Conservation (phyloP, 37 sponge, comb jelly and placozoan species). For the Dysidea cf. avara region DNA sequence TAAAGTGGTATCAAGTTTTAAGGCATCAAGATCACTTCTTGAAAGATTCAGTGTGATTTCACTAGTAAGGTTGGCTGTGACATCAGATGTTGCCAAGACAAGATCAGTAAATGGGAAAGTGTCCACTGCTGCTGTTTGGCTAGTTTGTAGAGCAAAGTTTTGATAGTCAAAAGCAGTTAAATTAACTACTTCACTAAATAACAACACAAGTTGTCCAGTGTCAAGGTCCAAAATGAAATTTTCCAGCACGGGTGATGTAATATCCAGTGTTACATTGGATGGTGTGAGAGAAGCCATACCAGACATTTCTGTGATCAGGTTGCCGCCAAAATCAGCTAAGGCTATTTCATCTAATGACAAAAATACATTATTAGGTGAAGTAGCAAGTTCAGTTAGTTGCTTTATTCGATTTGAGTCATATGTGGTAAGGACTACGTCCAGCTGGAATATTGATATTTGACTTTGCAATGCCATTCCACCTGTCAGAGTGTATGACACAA, state of each 20-base stretch:
- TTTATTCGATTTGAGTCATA: conserved; percentile 76
- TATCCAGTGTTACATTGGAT: conserved; percentile 49
- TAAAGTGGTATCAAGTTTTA: conserved; percentile 53
- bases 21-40: conserved; percentile 37
- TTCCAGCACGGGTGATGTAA: conserved; percentile 52
- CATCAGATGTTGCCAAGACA: neutral
- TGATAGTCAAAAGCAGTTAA: conserved; percentile 38
- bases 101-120: conserved; percentile 32
- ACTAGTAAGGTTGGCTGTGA: conserved; percentile 51
- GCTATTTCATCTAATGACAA: conserved; percentile 46
- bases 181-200: conserved; percentile 73
- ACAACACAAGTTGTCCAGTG: conserved; percentile 44
- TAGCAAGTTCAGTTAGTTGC: conserved; percentile 65
- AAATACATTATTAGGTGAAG: conserved; percentile 36
- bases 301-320: conserved; percentile 59
- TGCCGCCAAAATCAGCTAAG: conserved; percentile 78
- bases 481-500: conserved; percentile 65
- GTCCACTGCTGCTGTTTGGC: conserved; percentile 3
- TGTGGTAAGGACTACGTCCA: conserved; percentile 64
- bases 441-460: conserved; percentile 44
- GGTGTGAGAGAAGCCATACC: conserved; percentile 64
- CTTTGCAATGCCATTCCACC: conserved; percentile 71
- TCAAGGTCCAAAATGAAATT: conserved; percentile 65
- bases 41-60: conserved; percentile 35
- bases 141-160: conserved; percentile 60